phyloP scores from a whole-genome alignment of 1,140 invertebrate species.

The Sweltsa coloradensis region DNA sequence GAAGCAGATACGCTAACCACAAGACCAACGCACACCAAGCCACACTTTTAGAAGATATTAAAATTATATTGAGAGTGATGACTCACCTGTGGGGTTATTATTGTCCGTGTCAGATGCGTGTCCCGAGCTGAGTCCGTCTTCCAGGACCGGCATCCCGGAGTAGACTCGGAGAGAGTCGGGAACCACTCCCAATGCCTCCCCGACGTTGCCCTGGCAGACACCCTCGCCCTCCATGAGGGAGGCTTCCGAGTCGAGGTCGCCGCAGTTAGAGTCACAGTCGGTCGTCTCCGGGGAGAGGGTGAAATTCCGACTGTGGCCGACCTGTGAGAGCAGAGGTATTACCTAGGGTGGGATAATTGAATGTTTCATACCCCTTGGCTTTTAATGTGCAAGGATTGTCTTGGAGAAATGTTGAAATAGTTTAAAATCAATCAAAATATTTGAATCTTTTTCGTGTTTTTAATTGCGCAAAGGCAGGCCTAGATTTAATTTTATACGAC shows the following conservation, averaged over 20 bases:
- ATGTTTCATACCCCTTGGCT: too few relatives aligned
- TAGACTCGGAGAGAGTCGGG: constrained; percentile 42
- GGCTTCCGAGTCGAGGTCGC: constrained; percentile 70
- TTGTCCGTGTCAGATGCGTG: constrained; percentile 88
- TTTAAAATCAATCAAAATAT: too few relatives aligned
- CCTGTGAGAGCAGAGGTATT: constrained; percentile 14
- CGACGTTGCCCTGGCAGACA: background rate
- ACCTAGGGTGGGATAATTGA: too few relatives aligned
- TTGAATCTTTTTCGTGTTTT: too few relatives aligned
- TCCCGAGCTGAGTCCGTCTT: constrained; percentile 84
- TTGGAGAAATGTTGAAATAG: too few relatives aligned
- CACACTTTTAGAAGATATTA: too few relatives aligned
- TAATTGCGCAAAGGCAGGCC: too few relatives aligned
- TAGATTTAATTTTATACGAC: too few relatives aligned
- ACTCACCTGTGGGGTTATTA: constrained; percentile 47
- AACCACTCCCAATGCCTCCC: constrained; percentile 23
- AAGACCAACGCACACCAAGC: too few relatives aligned
- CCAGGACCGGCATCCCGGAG: constrained; percentile 82
- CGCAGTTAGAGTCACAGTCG: constrained; percentile 83
- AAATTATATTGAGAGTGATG: too few relatives aligned
- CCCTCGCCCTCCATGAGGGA: constrained; percentile 43
- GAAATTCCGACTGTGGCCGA: constrained; percentile 59
- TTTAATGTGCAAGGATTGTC: too few relatives aligned
- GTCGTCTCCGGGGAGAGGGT: constrained; percentile 88
- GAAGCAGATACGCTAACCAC: too few relatives aligned